Conservation (phyloP, 1,140 invertebrate species). For the Anadara kagoshimensis region DNA sequence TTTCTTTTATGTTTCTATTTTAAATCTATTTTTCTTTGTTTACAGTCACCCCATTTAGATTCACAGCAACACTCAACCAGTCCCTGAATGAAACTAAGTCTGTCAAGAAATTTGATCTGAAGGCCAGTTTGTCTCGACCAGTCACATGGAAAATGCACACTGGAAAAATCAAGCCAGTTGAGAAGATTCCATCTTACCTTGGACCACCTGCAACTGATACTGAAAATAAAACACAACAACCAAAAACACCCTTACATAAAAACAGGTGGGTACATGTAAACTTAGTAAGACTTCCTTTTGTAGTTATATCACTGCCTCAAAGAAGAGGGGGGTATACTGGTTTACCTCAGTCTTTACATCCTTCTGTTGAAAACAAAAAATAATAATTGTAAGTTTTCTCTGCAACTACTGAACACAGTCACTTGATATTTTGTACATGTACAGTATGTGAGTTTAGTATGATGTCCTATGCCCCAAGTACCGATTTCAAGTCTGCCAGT, state of each 20-base stretch:
- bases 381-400: too few species aligned
- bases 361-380: too few species aligned
- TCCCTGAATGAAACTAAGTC: conserved; percentile 46
- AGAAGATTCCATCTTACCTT: conserved; percentile 23
- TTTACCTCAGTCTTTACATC: too few species aligned
- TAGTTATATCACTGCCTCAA: too few species aligned
- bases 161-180: conserved; percentile 63
- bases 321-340: too few species aligned
- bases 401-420: too few species aligned
- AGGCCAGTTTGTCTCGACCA: conserved; percentile 66
- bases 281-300: too few species aligned
- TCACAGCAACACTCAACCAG: conserved; percentile 44
- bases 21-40: conserved; percentile 14
- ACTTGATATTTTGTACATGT: too few species aligned
- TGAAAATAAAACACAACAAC: conserved; percentile 1
- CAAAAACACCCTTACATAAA: conserved; percentile 30
- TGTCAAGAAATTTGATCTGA: conserved; percentile 64
- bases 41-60: conserved; percentile 62
- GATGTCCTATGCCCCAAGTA: background rate
- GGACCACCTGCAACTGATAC: background rate
- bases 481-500: too few species aligned
- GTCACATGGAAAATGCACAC: conserved; percentile 68
- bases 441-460: too few species aligned
- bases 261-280: conserved; percentile 1
- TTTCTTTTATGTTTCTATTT: too few species aligned